Evolutionary conservation across 2,888 invertebrate genomes (phyloP).

Genomic region (Sisyra terminalis): DNA sequence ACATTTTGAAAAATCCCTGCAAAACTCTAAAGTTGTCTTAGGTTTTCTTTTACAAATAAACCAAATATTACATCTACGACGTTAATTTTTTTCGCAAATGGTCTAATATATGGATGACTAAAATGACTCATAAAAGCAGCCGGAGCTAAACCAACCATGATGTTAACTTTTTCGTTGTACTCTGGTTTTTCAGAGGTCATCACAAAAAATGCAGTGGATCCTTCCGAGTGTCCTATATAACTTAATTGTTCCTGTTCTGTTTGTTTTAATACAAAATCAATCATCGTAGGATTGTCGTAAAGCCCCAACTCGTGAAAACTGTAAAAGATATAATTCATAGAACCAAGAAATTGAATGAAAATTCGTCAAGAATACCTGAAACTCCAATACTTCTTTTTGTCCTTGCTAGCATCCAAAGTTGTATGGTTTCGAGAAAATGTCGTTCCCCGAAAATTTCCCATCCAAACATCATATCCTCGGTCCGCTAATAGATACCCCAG

Average conservation of each 20-base stretch:
- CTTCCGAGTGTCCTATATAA: slow-evolving; percentile 71
- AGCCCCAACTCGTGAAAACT: slow-evolving; percentile 74
- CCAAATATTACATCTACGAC: slow-evolving; percentile 26
- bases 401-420: slow-evolving; percentile 17
- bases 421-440: slow-evolving; percentile 28
- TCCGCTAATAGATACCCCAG: slow-evolving; percentile 18
- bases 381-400: slow-evolving; percentile 14
- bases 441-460: slow-evolving; percentile 35
- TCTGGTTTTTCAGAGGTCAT: slow-evolving; percentile 45
- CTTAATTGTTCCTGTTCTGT: slow-evolving; percentile 44
- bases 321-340: slow-evolving; percentile 1
- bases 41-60: not conserved
- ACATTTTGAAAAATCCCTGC: not conserved
- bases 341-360: not conserved
- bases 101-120: slow-evolving; percentile 22
- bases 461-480: slow-evolving; percentile 26
- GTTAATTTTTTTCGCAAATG: slow-evolving; percentile 26
- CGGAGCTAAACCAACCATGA: slow-evolving; percentile 52
- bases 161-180: slow-evolving; percentile 46
- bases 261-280: slow-evolving; percentile 46
- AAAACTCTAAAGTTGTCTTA: too few species aligned
- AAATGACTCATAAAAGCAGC: slow-evolving; percentile 45
- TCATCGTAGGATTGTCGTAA: slow-evolving; percentile 63
- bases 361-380: slow-evolving; percentile 12
- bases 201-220: slow-evolving; percentile 51